Base-by-base conservation (phyloP, 2,113 vertebrate species). In the Leptosomus discolor region DNA sequence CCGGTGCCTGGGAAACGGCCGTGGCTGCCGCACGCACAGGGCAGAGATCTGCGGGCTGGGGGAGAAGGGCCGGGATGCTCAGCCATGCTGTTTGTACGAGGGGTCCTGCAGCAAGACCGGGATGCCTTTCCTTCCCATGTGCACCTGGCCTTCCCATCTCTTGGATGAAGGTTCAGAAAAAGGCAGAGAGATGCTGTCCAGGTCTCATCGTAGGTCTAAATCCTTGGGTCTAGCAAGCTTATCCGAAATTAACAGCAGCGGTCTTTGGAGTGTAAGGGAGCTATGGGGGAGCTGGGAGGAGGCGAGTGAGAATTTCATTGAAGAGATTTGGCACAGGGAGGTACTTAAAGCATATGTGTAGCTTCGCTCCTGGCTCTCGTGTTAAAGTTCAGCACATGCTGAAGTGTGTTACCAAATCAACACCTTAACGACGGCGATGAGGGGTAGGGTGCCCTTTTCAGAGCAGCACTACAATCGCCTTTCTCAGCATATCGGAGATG, bases 11-110 rank as follows among this genome's bases (percentile, higher is more conserved):
- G 54, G 45, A n/a, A 15, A 16, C 43, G 1, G 15, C 11, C 0
- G 7, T 27, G n/a, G 70, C 29, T 11, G 9, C 34, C 39, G 41
- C 27, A 12, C 0, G 6, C 50, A 46, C 11, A 21, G 50, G 12
- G 68, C 24, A 10, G 26, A 15, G 39, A 53, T 16, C 26, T 63
- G 46, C 32, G 15, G 20, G 16, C 19, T 22, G 9, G 13, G 18
- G 48, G 22, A 64, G 69, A 34, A 17, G 39, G 13, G 7, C 34
- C 3, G 9, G 36, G 61, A 20, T 51, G 36, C 30, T 43, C 63
- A 16, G 26, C 36, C 3, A 1, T 5, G 26, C 13, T 36, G 5
- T 13, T 68, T 5, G 5, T 22, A 6, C 1, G 0, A 8, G 14
- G 34, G 27, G 8, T 23, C 23, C 27, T 36, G 22, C 34, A 15